phyloP scores from a whole-genome alignment of 2,888 invertebrate genomes.

The Zygogramma bicolorata region DNA sequence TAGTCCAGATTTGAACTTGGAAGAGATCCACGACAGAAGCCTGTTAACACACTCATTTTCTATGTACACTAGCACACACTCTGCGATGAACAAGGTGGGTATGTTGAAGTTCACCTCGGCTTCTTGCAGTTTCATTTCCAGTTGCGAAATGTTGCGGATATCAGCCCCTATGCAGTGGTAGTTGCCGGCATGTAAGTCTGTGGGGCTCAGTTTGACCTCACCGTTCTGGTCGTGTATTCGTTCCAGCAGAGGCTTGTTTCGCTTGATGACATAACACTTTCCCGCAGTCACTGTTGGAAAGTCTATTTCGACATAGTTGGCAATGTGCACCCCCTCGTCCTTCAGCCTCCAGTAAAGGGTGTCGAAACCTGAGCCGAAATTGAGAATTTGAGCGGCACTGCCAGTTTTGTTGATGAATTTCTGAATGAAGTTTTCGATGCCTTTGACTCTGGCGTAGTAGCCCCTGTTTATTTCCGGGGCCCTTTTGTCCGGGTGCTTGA shows the following conservation, averaged over 20 bases:
- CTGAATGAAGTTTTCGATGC: slow-evolving; percentile 74
- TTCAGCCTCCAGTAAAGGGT: slow-evolving; percentile 95
- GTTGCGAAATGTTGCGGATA: slow-evolving; percentile 83
- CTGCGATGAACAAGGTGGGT: slow-evolving; percentile 93
- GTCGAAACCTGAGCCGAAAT: slow-evolving; percentile 96
- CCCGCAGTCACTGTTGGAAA: slow-evolving; percentile 91
- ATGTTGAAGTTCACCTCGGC: slow-evolving; percentile 78
- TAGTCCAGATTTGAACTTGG: slow-evolving; percentile 81
- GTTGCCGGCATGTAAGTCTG: slow-evolving; percentile 91
- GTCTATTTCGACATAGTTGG: slow-evolving; percentile 86
- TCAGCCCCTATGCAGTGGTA: slow-evolving; percentile 95
- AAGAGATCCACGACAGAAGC: slow-evolving; percentile 84
- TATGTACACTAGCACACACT: slow-evolving; percentile 98
- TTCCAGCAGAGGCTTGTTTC: slow-evolving; percentile 85
- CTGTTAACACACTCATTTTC: slow-evolving; percentile 81
- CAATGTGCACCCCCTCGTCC: slow-evolving; percentile 79
- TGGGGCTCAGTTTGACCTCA: slow-evolving; percentile 86
- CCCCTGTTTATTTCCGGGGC: slow-evolving; percentile 99
- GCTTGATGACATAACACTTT: slow-evolving; percentile 92
- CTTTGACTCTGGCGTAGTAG: slow-evolving; percentile 95
- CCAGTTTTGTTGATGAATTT: slow-evolving; percentile 87
- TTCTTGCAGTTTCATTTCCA: slow-evolving; percentile 83
- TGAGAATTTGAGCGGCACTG: slow-evolving; percentile 92
- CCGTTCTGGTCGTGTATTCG: slow-evolving; percentile 89
- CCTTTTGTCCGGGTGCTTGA: slow-evolving; percentile 82